A percentile compares a stretch with the other conserved stretches of the same genome.
Evolutionary conservation across 2,113 vertebrate species (phyloP).

Genomic region (Fulmarus glacialis): DNA sequence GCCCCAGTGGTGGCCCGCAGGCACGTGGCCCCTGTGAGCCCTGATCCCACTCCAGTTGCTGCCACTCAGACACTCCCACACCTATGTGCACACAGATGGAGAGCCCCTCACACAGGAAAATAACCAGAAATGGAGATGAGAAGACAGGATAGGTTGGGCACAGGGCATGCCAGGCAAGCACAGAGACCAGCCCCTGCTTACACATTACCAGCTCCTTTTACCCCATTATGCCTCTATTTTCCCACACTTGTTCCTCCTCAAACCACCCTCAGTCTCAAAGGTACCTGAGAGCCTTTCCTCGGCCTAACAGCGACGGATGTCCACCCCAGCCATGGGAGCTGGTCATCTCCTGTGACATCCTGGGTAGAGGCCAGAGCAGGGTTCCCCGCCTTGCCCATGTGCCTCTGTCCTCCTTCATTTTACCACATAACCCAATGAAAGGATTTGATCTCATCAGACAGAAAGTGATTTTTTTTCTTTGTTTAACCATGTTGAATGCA

Average conservation of each 20-base stretch:
- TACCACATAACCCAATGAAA: background rate
- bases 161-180: background rate
- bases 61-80: background rate
- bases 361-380: background rate
- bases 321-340: background rate
- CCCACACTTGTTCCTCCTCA: background rate
- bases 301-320: background rate
- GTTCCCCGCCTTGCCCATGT: accelerated
- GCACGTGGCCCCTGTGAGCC: no score
- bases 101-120: background rate
- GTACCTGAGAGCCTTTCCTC: background rate
- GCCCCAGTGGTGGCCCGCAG: accelerated
- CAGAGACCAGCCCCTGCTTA: background rate
- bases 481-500: background rate
- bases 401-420: background rate
- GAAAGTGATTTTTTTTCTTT: background rate
- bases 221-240: background rate
- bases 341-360: background rate
- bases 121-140: background rate
- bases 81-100: accelerated
- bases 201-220: background rate
- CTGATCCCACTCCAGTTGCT: background rate
- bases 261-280: background rate
- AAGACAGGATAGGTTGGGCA: background rate
- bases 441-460: background rate